Evolutionary conservation across 2,888 invertebrate genomes (phyloP), one percentile per base, ranked within the genome.

Genomic region (Lampropteryx suffumata): DNA sequence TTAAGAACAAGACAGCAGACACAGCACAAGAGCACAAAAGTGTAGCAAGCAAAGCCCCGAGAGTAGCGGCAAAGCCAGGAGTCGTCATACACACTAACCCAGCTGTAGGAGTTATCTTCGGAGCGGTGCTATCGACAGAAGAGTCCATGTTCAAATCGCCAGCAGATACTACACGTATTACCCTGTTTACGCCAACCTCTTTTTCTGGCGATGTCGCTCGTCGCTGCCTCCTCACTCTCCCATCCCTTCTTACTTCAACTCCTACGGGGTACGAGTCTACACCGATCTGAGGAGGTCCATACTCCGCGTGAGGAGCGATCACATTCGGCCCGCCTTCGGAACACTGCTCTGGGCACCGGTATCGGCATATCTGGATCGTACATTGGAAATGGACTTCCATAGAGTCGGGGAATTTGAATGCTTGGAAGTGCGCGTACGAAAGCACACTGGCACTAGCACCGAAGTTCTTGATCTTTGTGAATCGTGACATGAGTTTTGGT

Each of bases 321-420:
- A 81, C 82, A 54, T 84, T 85, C 14, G 81, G 92, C 54, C 82
- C 82, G 24, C 90, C 88, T 57, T 95, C 95, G 0, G 96, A 94
- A 73, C 97, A 98, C 73, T 98, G 98, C 62, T 97, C 97, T 0
- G 98, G 98, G 71, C 98, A 98, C 68, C 97, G 95, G 71, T 97
- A 96, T 64, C 97, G 92, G 79, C 98, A 98, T 69, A 98, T 97
- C 80, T 98, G 97, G 58, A 98, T 97, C 24, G 97, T 97, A 78
- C 97, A 98, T 79, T 97, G 97, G 92, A 98, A 98, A 79, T 98
- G 97, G 0, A 98, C 98, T 78, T 98, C 97, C 97, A 98, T 98
- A 0, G 97, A 97, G 74, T 98, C 98, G 0, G 98, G 98, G 90
- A 98, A 98, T 76, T 98, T 98, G 84, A 98, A 98, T 0, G 98